Percentiles rank a stretch among this genome's conserved stretches.
Evolutionary conservation across 2,888 invertebrate genomes (phyloP).

Genomic region (Eupithecia exiguata): DNA sequence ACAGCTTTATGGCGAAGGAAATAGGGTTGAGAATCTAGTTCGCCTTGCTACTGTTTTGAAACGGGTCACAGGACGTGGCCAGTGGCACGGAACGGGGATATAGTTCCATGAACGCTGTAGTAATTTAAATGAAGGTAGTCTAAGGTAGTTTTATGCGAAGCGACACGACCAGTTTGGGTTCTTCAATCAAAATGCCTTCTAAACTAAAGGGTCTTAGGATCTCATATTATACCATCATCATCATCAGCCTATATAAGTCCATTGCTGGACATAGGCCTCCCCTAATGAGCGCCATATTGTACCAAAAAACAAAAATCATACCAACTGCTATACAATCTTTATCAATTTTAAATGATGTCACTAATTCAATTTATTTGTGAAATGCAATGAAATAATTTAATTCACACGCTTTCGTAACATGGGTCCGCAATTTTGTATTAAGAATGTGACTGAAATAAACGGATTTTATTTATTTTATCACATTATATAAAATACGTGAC

Average conservation of each 20-base stretch:
- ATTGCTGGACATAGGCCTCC: too few relatives aligned
- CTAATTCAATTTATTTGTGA: background rate
- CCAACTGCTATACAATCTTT: too few relatives aligned
- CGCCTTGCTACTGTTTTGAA: slow-evolving; percentile 38
- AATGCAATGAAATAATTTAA: too few relatives aligned
- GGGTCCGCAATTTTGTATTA: background rate
- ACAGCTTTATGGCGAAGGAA: slow-evolving; percentile 11
- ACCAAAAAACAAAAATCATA: too few relatives aligned
- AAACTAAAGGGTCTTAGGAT: too few relatives aligned
- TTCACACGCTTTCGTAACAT: background rate
- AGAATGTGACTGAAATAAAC: background rate
- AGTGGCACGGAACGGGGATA: slow-evolving; percentile 19
- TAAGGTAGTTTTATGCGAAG: background rate
- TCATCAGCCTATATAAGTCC: too few relatives aligned
- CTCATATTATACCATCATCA: background rate
- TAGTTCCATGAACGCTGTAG: slow-evolving; percentile 17
- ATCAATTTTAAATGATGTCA: background rate
- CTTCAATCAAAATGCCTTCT: background rate
- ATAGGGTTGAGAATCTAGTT: slow-evolving; percentile 33
- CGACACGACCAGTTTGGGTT: background rate
- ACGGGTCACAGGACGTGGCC: slow-evolving; percentile 50
- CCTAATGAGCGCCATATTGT: too few relatives aligned
- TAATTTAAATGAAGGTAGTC: slow-evolving; percentile 14
- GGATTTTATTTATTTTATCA: background rate
- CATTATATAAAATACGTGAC: too few relatives aligned